Evolutionary conservation across 1,140 invertebrate species (phyloP), one percentile per base, ranked within the genome.

Genomic region (Ceratina australensis): DNA sequence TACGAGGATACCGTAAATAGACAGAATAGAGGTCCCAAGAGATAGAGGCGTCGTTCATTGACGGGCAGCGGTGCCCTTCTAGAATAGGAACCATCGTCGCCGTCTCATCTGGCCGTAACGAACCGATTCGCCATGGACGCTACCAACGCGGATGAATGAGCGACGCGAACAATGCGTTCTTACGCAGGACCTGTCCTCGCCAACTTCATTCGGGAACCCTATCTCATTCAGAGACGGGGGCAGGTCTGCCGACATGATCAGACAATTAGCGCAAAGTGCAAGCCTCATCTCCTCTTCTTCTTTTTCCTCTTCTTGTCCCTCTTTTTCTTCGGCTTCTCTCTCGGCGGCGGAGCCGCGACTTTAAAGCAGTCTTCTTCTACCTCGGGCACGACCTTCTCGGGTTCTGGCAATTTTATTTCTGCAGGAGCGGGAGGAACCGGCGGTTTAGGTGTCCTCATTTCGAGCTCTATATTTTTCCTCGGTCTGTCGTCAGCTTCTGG

Each of bases 381-480:
- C 8, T 42, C 33, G 33, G 5, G 33, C 7, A 7, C 33, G 33
- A 42, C 33, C 33, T 42, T 42, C 33, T 42, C 33, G 0, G 33
- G 10, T 42, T 42, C 33, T 10, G 33, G 5, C 33, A 42, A 3
- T 42, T 42, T 42, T 42, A 42, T 42, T 78, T 22, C 13, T 50
- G 56, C 12, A 69, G 68, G 13, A 74, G 64, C 8, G 69, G 79
- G 5, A 8, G 33, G 33, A 50, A 59, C 83, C n/a, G 84, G 84
- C 67, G 80, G 85, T 60, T 86, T 92, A 3, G 91, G 90, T 5
- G 90, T 91, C 50, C 84, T 86, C 33, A 92, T 59, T 64, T 92
- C 90, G 5, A 92, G 60, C 61, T 92, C 91, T 18, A 92, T 50
- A 33, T 92, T 90, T 33, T 81, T 84, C 18, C 84, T 83, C 60